phyloP scores from a whole-genome alignment of 2,888 invertebrate species.

The Calameuta filiformis region DNA sequence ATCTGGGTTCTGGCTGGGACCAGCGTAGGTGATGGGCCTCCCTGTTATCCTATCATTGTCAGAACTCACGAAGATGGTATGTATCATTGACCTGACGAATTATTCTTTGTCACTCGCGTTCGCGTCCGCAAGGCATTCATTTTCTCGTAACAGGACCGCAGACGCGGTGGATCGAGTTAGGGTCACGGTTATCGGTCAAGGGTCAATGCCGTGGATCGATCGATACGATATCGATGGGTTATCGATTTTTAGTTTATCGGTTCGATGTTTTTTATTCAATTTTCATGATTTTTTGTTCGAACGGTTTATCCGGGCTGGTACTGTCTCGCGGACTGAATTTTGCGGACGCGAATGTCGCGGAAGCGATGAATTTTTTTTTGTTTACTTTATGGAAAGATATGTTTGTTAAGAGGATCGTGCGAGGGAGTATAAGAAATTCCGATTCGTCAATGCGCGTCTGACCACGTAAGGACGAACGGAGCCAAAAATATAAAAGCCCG shows the following conservation, averaged over 20 bases:
- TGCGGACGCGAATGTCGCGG: background rate
- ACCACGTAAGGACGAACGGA: constrained; percentile 16
- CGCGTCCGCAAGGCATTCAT: background rate
- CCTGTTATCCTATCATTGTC: constrained; percentile 90
- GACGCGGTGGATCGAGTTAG: background rate
- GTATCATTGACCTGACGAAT: constrained; percentile 67
- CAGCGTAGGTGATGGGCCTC: constrained; percentile 94
- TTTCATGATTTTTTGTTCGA: too few relatives aligned
- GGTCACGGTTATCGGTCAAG: background rate
- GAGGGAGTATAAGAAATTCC: background rate
- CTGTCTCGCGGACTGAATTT: background rate
- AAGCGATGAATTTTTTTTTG: background rate
- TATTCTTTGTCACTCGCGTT: constrained; percentile 29
- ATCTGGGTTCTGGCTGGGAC: constrained; percentile 98
- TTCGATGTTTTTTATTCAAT: too few relatives aligned
- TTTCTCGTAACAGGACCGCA: background rate
- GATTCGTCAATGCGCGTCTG: background rate
- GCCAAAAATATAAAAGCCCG: constrained; percentile 67
- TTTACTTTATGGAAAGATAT: background rate
- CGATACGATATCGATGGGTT: constrained; percentile 17
- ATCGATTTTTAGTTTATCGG: too few relatives aligned
- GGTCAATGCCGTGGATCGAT: background rate
- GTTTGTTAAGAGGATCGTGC: background rate
- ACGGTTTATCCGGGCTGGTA: constrained; percentile 22
- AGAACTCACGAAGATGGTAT: constrained; percentile 99